Conservation (phyloP, 2,797 vertebrate species). For the Enteromius thamalakanensis region DNA sequence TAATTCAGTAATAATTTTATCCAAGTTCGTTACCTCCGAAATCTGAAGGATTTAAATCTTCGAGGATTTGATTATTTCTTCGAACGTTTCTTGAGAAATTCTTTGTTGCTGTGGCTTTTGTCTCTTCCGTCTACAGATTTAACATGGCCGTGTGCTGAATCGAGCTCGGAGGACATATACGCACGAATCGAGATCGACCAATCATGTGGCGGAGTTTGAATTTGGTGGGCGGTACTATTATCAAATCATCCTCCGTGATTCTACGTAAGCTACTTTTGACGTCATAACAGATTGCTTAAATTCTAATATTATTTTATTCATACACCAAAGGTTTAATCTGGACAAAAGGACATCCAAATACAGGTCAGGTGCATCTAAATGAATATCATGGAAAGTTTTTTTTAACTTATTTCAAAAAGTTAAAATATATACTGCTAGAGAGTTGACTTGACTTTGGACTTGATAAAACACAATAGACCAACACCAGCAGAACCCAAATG, state of each 20-base stretch:
- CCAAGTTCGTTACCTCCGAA: constrained; percentile 45
- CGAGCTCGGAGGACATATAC: constrained; percentile 36
- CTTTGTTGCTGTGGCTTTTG: constrained; percentile 65
- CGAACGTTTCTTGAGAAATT: constrained; percentile 21
- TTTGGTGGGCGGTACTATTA: constrained; percentile 9
- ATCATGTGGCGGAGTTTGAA: constrained; percentile 48
- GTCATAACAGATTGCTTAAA: no score
- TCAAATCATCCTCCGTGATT: neutral
- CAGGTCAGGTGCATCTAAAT: no score
- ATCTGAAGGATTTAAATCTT: constrained; percentile 33
- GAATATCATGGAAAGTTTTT: no score
- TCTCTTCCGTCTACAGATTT: constrained; percentile 71
- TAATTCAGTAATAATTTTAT: neutral
- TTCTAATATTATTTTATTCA: no score
- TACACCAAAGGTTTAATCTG: no score
- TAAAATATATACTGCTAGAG: no score
- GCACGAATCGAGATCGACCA: constrained; percentile 12
- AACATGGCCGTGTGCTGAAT: constrained; percentile 75
- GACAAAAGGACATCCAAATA: no score
- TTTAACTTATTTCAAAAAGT: no score
- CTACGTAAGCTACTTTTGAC: no score
- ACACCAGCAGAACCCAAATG: no score
- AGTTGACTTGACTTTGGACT: no score
- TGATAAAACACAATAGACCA: no score
- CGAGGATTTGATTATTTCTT: constrained; percentile 30